These are phyloP conservation scores for Agrotis clavis DNA, from an alignment of 2,888 invertebrate species.

Conservation along the genomic window DNA sequence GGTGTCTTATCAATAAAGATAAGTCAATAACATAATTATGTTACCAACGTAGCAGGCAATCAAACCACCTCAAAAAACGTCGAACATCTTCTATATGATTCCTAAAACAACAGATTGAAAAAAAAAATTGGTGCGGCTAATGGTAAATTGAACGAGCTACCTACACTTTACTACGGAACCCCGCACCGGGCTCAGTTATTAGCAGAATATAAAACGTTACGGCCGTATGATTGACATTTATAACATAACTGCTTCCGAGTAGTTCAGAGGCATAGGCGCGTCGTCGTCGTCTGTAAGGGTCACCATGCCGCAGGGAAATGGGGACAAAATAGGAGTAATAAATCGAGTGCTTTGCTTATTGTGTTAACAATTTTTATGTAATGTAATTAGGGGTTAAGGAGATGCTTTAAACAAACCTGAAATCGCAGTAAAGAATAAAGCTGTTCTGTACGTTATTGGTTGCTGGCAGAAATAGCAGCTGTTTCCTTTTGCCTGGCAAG, in stretches of 20 bases:
- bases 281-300: background rate
- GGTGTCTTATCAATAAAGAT: too few species aligned
- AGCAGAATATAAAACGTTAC: conserved; percentile 54
- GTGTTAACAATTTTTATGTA: background rate
- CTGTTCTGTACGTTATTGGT: too few species aligned
- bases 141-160: conserved; percentile 13
- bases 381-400: too few species aligned
- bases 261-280: conserved; percentile 21
- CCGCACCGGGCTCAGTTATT: conserved; percentile 40
- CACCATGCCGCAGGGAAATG: conserved; percentile 1
- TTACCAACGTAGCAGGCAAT: background rate
- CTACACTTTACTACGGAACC: background rate
- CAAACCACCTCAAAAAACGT: background rate
- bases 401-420: too few species aligned
- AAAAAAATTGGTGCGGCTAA: conserved; percentile 27
- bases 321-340: background rate
- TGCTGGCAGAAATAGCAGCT: too few species aligned
- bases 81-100: background rate
- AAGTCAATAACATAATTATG: too few species aligned
- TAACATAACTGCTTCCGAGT: conserved; percentile 63
- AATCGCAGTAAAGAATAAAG: too few species aligned
- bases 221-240: conserved; percentile 66
- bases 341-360: background rate
- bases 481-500: too few species aligned
- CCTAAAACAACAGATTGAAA: conserved; percentile 9